A percentile compares a stretch with the other conserved stretches of the same genome.
Evolutionary conservation across 53 echinoderm and acorn worm genomes (phyloP).

Genomic region (Crossaster papposus): DNA sequence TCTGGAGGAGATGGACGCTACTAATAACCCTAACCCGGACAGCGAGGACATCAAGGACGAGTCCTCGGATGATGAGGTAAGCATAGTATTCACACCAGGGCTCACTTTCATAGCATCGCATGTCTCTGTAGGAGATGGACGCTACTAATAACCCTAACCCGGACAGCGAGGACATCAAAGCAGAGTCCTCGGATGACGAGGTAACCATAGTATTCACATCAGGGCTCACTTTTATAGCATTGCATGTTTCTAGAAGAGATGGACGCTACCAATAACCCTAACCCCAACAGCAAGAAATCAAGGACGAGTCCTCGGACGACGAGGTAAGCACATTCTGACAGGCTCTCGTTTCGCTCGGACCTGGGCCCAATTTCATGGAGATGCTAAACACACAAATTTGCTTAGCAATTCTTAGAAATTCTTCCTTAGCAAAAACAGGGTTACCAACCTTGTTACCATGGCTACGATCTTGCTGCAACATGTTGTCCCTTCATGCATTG

Average conservation of each 20-base stretch:
- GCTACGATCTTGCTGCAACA: no score
- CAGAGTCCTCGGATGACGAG: slow-evolving; percentile 82
- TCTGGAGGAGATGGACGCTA: slow-evolving; percentile 79
- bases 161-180: slow-evolving; percentile 74
- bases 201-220: slow-evolving; percentile 31
- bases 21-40: slow-evolving; percentile 65
- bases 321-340: slow-evolving; percentile 65
- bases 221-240: background rate
- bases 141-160: slow-evolving; percentile 60
- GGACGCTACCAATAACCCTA: slow-evolving; percentile 65
- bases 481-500: no score
- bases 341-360: no score
- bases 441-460: no score
- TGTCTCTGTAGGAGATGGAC: slow-evolving; percentile 85
- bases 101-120: background rate
- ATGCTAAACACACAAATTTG: no score
- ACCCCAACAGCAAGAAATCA: slow-evolving; percentile 71
- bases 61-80: slow-evolving; percentile 81
- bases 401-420: no score
- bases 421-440: no score
- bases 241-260: slow-evolving; percentile 77
- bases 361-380: background rate
- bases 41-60: slow-evolving; percentile 76
- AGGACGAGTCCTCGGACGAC: slow-evolving; percentile 80
- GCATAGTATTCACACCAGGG: background rate